These are phyloP conservation scores for Watsonalla cultraria DNA, from an alignment of 2,888 invertebrate species.

Conservation along the genomic window DNA sequence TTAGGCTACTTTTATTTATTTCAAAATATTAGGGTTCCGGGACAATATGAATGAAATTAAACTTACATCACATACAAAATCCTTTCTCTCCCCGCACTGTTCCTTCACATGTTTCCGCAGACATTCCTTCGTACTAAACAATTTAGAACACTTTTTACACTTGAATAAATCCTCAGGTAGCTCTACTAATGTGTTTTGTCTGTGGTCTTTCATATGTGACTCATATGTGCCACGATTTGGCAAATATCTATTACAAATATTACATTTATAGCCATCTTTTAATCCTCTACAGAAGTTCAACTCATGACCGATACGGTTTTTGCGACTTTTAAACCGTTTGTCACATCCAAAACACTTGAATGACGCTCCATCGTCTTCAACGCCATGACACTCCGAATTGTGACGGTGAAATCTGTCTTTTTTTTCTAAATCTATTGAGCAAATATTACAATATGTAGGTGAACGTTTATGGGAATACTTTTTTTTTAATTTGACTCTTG, in stretches of 20 bases:
- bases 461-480: slow-evolving; percentile 33
- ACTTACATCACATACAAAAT: slow-evolving; percentile 66
- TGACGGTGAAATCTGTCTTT: slow-evolving; percentile 35
- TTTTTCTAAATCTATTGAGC: slow-evolving; percentile 41
- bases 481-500: slow-evolving; percentile 22
- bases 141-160: slow-evolving; percentile 47
- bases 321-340: slow-evolving; percentile 47
- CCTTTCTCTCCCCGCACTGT: slow-evolving; percentile 41
- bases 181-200: slow-evolving; percentile 34
- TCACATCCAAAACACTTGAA: slow-evolving; percentile 66
- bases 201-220: slow-evolving; percentile 51
- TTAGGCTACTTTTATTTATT: too few species aligned
- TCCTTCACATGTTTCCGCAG: slow-evolving; percentile 40
- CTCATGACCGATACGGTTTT: slow-evolving; percentile 50
- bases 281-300: slow-evolving; percentile 52
- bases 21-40: too few species aligned
- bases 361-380: slow-evolving; percentile 36
- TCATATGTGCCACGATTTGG: slow-evolving; percentile 51
- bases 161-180: slow-evolving; percentile 50
- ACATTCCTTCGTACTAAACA: slow-evolving; percentile 43
- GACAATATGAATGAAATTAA: slow-evolving; percentile 1
- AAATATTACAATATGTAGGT: slow-evolving; percentile 51
- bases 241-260: slow-evolving; percentile 44
- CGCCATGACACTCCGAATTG: slow-evolving; percentile 47
- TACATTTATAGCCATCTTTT: slow-evolving; percentile 59